phyloP scores from a whole-genome alignment of 2,888 invertebrate genomes.

The Dicyrtomina minuta region DNA sequence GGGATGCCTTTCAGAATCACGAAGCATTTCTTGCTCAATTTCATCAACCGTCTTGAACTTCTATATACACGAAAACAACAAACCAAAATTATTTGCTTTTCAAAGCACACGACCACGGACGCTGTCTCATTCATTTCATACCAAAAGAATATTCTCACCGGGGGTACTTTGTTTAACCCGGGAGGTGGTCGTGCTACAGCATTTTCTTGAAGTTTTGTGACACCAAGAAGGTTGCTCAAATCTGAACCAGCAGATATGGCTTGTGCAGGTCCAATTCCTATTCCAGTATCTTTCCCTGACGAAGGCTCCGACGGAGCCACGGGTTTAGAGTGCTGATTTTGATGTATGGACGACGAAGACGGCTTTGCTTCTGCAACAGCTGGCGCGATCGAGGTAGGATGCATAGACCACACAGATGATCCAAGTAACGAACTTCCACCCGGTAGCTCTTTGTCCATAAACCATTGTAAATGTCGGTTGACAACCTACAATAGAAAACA shows the following conservation, averaged over 20 bases:
- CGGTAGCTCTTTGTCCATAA: conserved; percentile 50
- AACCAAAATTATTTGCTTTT: not conserved
- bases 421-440: conserved; percentile 51
- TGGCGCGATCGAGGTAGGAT: conserved; percentile 39
- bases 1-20: conserved; percentile 27
- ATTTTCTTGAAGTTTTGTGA: conserved; percentile 7
- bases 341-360: not conserved
- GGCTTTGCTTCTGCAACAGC: not conserved
- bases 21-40: conserved; percentile 48
- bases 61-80: conserved; percentile 28
- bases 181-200: conserved; percentile 6
- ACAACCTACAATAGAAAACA: conserved; percentile 42
- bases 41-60: conserved; percentile 52
- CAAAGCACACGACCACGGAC: not conserved
- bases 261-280: not conserved
- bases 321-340: not conserved
- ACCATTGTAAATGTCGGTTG: conserved; percentile 50
- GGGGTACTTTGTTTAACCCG: conserved; percentile 1
- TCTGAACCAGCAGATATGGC: conserved; percentile 29
- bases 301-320: not conserved
- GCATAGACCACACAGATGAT: conserved; percentile 53
- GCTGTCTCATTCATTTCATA: not conserved
- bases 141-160: conserved; percentile 5
- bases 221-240: conserved; percentile 22
- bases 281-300: conserved; percentile 1